Percentiles rank a stretch among this genome's conserved stretches.
phyloP scores from a whole-genome alignment of 2,888 invertebrate genomes.

The Stictocephala bisonia region DNA sequence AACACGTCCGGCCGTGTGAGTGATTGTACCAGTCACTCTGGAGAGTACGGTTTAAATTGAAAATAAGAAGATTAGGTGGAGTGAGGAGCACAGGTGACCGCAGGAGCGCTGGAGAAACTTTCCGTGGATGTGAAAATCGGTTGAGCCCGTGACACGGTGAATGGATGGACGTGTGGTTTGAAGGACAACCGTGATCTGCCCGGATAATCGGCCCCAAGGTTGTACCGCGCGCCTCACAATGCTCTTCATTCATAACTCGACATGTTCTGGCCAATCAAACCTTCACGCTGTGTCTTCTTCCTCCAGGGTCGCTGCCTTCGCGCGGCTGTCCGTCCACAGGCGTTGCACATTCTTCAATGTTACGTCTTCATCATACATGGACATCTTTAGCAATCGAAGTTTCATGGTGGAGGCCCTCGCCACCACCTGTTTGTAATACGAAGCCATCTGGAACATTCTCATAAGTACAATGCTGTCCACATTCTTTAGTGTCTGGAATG shows the following conservation, averaged over 20 bases:
- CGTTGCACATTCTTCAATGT: background rate
- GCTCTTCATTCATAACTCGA: constrained; percentile 67
- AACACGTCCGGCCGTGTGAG: background rate
- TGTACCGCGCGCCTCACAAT: constrained; percentile 84
- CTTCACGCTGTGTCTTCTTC: constrained; percentile 44
- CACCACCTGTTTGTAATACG: too few species aligned
- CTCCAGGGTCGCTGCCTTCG: constrained; percentile 31
- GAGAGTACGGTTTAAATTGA: constrained; percentile 37
- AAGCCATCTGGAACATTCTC: too few species aligned
- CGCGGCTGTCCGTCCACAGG: background rate
- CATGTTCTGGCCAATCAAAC: constrained; percentile 46
- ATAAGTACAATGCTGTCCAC: too few species aligned
- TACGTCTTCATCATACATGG: background rate
- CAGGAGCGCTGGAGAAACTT: constrained; percentile 8
- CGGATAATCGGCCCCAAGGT: constrained; percentile 98
- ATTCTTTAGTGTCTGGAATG: too few species aligned
- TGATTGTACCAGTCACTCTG: constrained; percentile 27
- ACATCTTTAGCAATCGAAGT: too few species aligned
- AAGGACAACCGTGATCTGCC: constrained; percentile 41
- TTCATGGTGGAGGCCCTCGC: too few species aligned
- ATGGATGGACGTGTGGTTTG: constrained; percentile 42
- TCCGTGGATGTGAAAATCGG: constrained; percentile 41
- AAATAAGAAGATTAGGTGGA: constrained; percentile 41
- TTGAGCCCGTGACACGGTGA: background rate
- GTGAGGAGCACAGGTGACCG: background rate